Evolutionary conservation across 2,797 vertebrate species (phyloP), one percentile per base, ranked within the genome.

Genomic region (Gouania willdenowi): DNA sequence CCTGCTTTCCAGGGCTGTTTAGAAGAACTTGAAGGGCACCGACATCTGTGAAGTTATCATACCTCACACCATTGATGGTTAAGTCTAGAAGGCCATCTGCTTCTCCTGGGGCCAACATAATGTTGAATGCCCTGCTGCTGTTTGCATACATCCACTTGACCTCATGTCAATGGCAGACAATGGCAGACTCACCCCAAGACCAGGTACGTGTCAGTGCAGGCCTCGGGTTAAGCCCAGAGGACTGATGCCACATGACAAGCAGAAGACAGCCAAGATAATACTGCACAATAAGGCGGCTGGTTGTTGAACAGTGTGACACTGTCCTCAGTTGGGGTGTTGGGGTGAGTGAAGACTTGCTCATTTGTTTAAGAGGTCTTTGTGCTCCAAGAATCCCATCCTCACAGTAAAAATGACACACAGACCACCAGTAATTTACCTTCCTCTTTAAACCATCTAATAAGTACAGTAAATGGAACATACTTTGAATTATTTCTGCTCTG

Each of bases 101-200:
- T 18, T 49, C 48, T 26, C 28, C 58, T 35, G 6, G 6, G n/a
- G 10, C 45, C 4, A 1, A 51, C 47, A 62, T 45, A 56, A 69
- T 57, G 36, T 50, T 9, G 26, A 47, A 21, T 28, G 24, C 39
- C 33, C 57, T 38, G 26, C 43, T 48, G 59, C 55, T 55, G n/a
- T n/a, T n/a, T n/a, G 50, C 62, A 65, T 29, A 74, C 75, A 77
- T 71, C 82, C 85, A 84, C 84, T 87, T 86, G 84, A 89, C 86
- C 86, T 73, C 49, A 42, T 22, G 53, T 76, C 53, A 54, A 47
- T 24, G 59, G 28, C n/a, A 33, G 30, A 88, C 81, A 88, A 88
- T 83, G 52, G 35, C 47, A 29, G 63, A 75, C 76, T 85, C 66
- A 65, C 57, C 64, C 75, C 69, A 41, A 19, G 20, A 75, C 71